Base-by-base conservation (phyloP, 2,888 invertebrate species). In the Lepidonotus clava region DNA sequence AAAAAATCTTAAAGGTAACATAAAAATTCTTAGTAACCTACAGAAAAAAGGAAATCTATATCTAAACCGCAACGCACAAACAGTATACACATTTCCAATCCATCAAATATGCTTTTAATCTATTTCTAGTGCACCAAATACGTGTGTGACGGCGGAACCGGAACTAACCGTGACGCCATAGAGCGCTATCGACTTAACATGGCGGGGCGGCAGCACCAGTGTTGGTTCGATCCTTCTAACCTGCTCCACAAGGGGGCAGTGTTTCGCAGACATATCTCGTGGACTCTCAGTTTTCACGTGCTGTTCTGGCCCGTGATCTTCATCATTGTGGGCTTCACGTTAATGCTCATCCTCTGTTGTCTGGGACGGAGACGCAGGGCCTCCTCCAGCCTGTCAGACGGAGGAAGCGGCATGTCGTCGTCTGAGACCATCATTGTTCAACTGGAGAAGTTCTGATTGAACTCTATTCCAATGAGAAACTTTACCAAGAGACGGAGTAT, bases 231-330 rank as follows among this genome's bases (percentile, higher is more conserved):
- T 38, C 38, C 76, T 4, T 2, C 5, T 2, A 40, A 76, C 40
- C 76, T 76, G 38, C 76, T 76, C 38, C 38, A 40, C 38, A 76
- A 76, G 40, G 84, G 84, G 38, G 84, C 84, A 11, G 36, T 84
- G 2, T 84, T 84, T 28, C 66, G 36, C n/a, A 32, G 61, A 51
- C 36, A 28, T 32, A 84, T 84, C 1, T 21, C 56, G 0, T 84
- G 66, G 41, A 66, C 66, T 0, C 34, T 84, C n/a, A 61, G 32
- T 24, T 84, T 84, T 41, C 84, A 84, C 46, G 84, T 67, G 14
- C 34, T 84, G 18, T 84, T 84, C 41, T 84, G 84, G 84, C 84
- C 84, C 24, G 84, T 56, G 28, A 14, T 84, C 32, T 66, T 40
- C 28, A 34, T 84, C 28, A 6, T 84, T 21, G 61, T 28, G 28